Base-by-base conservation (phyloP, 2,888 invertebrate genomes). In the Halocaridina rubra region DNA sequence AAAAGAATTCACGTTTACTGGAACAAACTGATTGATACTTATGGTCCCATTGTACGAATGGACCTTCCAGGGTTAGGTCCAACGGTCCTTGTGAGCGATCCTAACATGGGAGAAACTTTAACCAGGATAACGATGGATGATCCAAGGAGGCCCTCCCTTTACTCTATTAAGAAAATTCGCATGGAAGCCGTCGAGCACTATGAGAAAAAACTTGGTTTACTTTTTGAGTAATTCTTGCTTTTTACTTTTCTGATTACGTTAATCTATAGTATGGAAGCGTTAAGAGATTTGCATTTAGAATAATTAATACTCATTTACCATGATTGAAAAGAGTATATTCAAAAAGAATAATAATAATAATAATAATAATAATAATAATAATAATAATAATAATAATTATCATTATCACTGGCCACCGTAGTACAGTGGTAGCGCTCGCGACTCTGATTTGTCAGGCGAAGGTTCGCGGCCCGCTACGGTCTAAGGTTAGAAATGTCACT, bases 31-130 rank as follows among this genome's bases (percentile, higher is more conserved):
- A 8, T 30, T 16, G 46, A 75, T 61, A 59, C 74, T 5, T 84
- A 61, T 57, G 86, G 86, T 13, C 71, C 79, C 10, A 33, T 82
- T 0, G 29, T 84, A 29, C 64, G 77, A 19, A 2, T 86, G 3
- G 29, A 80, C 8, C 76, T 32, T n/a, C 86, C 84, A 10, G 32
- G 53, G 19, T 57, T 53, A 24, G 71, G 69, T 33, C 27, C 53
- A 8, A n/a, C 59, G 8, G 77, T 84, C 7, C n/a, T 30, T 19
- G 32, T 81, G 5, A 32, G 30, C 27, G 91, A 92, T 89, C 92
- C 92, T 0, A 91, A 92, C n/a, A 92, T 92, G 88, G 91, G 93
- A 61, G 91, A 92, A 88, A 90, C 88, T 5, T 88, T 92, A 22
- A 91, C 90, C 86, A 89, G 90, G 80, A 88, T 89, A 32, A 92